A percentile compares a stretch with the other conserved stretches of the same genome.
Conservation (phyloP, 2,797 vertebrate genomes). For the Neomorphus geoffroyi region DNA sequence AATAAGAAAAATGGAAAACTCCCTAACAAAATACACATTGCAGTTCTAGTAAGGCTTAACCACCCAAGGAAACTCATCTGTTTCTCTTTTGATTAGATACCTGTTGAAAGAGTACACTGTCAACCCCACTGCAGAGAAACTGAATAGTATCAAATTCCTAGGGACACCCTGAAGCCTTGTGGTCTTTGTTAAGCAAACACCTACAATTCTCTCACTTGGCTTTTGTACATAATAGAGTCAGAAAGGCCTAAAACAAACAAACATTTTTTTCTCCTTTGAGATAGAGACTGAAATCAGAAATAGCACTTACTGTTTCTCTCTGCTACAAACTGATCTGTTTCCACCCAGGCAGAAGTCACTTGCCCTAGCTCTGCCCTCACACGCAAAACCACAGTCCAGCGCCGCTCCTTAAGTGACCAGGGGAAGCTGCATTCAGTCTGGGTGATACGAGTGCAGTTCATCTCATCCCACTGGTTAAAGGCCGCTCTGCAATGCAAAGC, state of each 20-base stretch:
- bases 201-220: background rate
- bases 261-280: background rate
- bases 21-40: rapidly evolving
- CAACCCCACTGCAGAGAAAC: background rate
- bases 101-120: background rate
- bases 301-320: constrained; percentile 56
- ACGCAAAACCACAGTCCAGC: background rate
- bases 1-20: background rate
- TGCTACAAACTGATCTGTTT: constrained; percentile 21
- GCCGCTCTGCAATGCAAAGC: background rate
- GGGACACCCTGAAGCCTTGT: background rate
- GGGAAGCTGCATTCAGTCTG: constrained; percentile 29
- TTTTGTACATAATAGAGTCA: background rate
- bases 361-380: constrained; percentile 58
- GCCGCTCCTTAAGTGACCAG: rapidly evolving
- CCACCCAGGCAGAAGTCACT: constrained; percentile 54
- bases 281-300: background rate
- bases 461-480: background rate
- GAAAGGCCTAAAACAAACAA: background rate
- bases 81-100: background rate
- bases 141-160: background rate
- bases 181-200: background rate
- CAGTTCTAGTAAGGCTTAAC: background rate
- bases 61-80: background rate
- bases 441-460: constrained; percentile 11